Percentiles rank a stretch among this genome's conserved stretches.
Conservation (phyloP, 1,140 invertebrate species). For the Elymnias hypermnestra region DNA sequence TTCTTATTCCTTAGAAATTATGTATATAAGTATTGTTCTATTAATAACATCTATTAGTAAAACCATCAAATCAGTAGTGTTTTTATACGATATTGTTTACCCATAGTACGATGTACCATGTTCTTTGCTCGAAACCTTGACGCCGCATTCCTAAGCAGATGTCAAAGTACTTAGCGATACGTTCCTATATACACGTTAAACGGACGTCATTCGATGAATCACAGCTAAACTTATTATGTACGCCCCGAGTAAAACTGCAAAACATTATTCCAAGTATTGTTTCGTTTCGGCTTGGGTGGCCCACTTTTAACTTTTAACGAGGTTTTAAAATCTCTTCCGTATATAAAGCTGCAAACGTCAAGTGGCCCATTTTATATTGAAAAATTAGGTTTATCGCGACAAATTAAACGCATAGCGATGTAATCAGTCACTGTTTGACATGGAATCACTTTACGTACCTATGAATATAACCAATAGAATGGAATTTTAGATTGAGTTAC, state of each 20-base stretch:
- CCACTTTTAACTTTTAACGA: constrained; percentile 12
- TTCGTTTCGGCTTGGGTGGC: background rate
- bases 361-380: constrained; percentile 5
- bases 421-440: background rate
- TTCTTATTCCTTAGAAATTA: too few relatives aligned
- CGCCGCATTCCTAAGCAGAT: constrained; percentile 58
- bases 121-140: constrained; percentile 41
- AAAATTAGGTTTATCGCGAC: constrained; percentile 20
- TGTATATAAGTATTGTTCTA: too few relatives aligned
- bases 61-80: background rate
- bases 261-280: constrained; percentile 2
- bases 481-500: too few relatives aligned
- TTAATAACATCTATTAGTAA: too few relatives aligned
- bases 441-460: too few relatives aligned
- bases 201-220: constrained; percentile 40
- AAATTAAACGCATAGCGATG: constrained; percentile 8
- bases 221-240: constrained; percentile 12
- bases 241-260: background rate
- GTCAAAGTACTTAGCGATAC: constrained; percentile 58
- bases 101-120: constrained; percentile 30
- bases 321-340: constrained; percentile 9
- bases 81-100: constrained; percentile 31
- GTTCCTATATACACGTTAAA: constrained; percentile 29
- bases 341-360: constrained; percentile 1
- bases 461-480: too few relatives aligned